A percentile compares a stretch with the other conserved stretches of the same genome.
Conservation (phyloP, 2,113 vertebrate genomes). For the Sinocyclocheilus anshuiensis region DNA sequence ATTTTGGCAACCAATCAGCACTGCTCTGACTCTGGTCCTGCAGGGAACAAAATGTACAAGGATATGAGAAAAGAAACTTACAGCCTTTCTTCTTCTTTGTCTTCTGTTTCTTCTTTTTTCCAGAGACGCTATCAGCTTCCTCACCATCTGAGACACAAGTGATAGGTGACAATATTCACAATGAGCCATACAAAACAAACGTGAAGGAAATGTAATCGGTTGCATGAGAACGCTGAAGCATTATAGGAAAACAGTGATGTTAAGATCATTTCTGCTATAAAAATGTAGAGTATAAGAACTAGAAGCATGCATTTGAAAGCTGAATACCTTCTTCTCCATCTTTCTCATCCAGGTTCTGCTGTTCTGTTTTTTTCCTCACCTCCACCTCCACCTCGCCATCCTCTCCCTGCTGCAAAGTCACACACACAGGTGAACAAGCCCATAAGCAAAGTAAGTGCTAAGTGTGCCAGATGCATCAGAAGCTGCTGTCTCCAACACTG, state of each 20-base stretch:
- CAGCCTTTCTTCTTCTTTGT: too few species aligned
- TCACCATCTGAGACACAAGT: too few species aligned
- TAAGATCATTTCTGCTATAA: not conserved
- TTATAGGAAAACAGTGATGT: not conserved
- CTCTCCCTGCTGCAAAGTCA: slow-evolving; percentile 72
- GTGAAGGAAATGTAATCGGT: too few species aligned
- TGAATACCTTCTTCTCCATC: slow-evolving; percentile 87
- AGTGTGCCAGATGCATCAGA: slow-evolving; percentile 44
- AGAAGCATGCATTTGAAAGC: not conserved
- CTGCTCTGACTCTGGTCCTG: too few species aligned
- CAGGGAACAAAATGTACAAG: too few species aligned
- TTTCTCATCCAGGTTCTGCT: slow-evolving; percentile 86
- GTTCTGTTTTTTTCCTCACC: slow-evolving; percentile 85
- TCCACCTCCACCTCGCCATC: slow-evolving; percentile 78
- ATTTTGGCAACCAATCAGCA: too few species aligned
- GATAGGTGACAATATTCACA: too few species aligned
- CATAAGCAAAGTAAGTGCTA: slow-evolving; percentile 54
- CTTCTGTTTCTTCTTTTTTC: too few species aligned
- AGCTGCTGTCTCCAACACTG: slow-evolving; percentile 9
- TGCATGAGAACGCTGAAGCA: too few species aligned
- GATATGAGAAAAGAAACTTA: too few species aligned
- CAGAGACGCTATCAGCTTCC: slow-evolving; percentile 55
- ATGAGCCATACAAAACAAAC: too few species aligned
- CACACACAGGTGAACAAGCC: slow-evolving; percentile 52
- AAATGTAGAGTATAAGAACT: not conserved